Percentiles rank a stretch among this genome's conserved stretches.
phyloP scores from a whole-genome alignment of 2,113 vertebrate genomes.

The Todiramphus saurophagus region DNA sequence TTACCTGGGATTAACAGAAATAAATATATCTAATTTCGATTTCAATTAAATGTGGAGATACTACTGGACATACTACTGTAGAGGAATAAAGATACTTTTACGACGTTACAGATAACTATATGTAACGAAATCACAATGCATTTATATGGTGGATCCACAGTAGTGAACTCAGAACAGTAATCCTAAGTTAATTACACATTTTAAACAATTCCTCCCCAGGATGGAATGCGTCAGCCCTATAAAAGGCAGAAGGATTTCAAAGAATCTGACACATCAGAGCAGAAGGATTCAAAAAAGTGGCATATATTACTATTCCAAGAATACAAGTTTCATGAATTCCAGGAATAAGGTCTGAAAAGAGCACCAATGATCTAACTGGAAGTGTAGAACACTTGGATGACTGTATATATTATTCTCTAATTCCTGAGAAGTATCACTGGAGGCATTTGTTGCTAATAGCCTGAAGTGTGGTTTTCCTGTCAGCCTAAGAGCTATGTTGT shows the following conservation, averaged over 20 bases:
- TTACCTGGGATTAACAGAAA: not conserved
- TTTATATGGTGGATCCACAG: not conserved
- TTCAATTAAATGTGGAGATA: not conserved
- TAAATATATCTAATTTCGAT: not conserved
- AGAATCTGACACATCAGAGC: not conserved
- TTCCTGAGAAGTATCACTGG: not conserved
- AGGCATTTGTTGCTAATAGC: not conserved
- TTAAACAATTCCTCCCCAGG: not conserved
- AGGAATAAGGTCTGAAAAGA: not conserved
- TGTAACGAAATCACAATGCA: not conserved
- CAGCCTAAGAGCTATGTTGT: not conserved
- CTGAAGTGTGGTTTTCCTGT: not conserved
- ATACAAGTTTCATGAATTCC: not conserved
- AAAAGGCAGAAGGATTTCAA: not conserved
- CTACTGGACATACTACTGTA: not conserved
- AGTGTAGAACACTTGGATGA: not conserved
- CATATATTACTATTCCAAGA: not conserved
- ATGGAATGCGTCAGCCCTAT: not conserved
- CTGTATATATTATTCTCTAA: not conserved
- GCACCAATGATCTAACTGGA: not conserved
- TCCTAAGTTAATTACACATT: not conserved
- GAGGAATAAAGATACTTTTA: not conserved
- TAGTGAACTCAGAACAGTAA: not conserved
- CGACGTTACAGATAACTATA: not conserved
- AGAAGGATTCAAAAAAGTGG: not conserved